phyloP scores from a whole-genome alignment of 2,888 invertebrate genomes.

The Rhodophaea formosa region DNA sequence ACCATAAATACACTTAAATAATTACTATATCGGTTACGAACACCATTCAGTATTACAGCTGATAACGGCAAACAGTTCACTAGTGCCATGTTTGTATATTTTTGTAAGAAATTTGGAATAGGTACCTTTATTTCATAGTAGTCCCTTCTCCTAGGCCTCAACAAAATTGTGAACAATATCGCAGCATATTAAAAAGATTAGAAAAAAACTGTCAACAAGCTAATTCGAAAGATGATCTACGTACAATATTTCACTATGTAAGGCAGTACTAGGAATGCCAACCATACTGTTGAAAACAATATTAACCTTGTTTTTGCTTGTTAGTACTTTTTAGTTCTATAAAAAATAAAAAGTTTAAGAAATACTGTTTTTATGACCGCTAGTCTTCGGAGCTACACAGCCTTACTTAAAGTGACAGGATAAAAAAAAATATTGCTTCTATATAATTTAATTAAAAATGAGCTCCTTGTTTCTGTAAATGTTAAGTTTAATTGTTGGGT shows the following conservation, averaged over 20 bases:
- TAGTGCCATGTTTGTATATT: slow-evolving; percentile 24
- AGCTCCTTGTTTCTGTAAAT: too few relatives aligned
- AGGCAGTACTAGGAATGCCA: too few relatives aligned
- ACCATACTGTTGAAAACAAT: too few relatives aligned
- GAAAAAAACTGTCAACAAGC: slow-evolving; percentile 19
- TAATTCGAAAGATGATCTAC: slow-evolving; percentile 20
- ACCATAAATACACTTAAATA: slow-evolving; percentile 24
- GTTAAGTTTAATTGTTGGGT: too few relatives aligned
- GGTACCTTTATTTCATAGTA: slow-evolving; percentile 18
- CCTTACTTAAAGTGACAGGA: too few relatives aligned
- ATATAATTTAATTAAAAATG: too few relatives aligned
- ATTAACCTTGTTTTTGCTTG: too few relatives aligned
- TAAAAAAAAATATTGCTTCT: too few relatives aligned
- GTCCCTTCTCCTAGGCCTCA: slow-evolving; percentile 28
- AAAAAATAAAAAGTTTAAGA: too few relatives aligned
- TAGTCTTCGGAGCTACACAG: too few relatives aligned
- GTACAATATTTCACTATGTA: slow-evolving; percentile 25
- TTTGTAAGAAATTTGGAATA: slow-evolving; percentile 23
- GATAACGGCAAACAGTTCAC: slow-evolving; percentile 29
- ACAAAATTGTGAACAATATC: slow-evolving; percentile 29
- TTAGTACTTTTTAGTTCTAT: too few relatives aligned
- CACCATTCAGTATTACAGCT: slow-evolving; percentile 24
- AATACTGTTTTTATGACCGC: too few relatives aligned
- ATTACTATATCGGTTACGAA: slow-evolving; percentile 23
- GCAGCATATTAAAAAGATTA: slow-evolving; percentile 25